Conservation (phyloP, 2,888 invertebrate species). For the Mactromeris polynyma region DNA sequence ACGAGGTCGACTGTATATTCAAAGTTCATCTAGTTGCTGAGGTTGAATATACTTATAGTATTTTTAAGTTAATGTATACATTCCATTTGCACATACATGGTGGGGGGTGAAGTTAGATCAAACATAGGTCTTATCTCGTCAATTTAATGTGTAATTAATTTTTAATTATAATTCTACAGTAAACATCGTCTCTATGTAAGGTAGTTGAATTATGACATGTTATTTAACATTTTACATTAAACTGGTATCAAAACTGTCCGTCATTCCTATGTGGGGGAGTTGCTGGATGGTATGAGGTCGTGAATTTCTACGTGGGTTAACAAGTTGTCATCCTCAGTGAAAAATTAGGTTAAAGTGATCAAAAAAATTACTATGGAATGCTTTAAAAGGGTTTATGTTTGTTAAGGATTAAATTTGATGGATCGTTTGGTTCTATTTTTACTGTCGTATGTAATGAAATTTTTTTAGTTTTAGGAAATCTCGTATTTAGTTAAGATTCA, state of each 20-base stretch:
- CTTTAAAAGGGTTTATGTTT: not conserved
- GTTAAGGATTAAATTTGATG: not conserved
- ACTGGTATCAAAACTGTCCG: not conserved
- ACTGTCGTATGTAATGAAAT: not conserved
- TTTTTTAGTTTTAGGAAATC: not conserved
- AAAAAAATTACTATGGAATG: not conserved
- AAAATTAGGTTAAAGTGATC: not conserved
- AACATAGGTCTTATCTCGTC: conserved; percentile 8
- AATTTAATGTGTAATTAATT: not conserved
- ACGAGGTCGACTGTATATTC: too few species aligned
- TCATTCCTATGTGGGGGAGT: not conserved
- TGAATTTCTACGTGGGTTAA: not conserved
- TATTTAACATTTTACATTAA: not conserved
- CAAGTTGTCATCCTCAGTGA: not conserved
- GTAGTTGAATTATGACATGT: not conserved
- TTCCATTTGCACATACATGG: not conserved
- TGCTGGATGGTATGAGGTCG: not conserved
- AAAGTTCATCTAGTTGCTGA: too few species aligned
- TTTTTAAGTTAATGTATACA: not conserved
- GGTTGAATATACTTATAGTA: too few species aligned
- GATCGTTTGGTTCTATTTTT: not conserved
- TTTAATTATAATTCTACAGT: not conserved
- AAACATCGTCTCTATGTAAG: not conserved
- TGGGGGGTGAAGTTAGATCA: not conserved
- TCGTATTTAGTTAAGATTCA: not conserved